Evolutionary conservation across 92 coral and sea anemone genomes (phyloP), one percentile per base, ranked within the genome.

Genomic region (Pocillopora meandrina): DNA sequence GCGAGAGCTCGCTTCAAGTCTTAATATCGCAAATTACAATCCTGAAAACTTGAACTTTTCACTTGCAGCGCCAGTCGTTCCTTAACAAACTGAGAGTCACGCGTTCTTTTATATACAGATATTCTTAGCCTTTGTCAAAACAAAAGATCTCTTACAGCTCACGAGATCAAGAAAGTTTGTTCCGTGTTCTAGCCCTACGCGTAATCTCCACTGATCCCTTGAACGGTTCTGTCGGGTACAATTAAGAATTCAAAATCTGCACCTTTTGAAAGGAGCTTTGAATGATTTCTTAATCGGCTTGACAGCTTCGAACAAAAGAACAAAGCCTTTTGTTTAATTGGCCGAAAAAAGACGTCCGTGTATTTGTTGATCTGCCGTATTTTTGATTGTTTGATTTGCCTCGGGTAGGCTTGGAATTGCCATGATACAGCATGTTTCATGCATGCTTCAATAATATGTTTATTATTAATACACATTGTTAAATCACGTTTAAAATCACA

Each of bases 301-400:
- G 86, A 64, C 86, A 83, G 86, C 72, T 83, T 18, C 9, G 5
- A 83, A 83, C 80, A 83, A 83, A 21, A 52, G 80, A 61, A 74
- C 86, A 74, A 83, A 62, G 67, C 72, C 79, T 83, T 83, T 83
- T 67, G 71, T 72, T 42, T 83, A 83, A 83, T 83, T 73, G 74
- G 10, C 63, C 61, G 61, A 49, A 35, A 83, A 74, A 83, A 73
- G 63, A 74, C 78, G 72, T 61, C 70, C 80, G 74, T 83, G 9
- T 74, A 52, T 83, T 83, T 83, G 86, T 62, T 72, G 72, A 83
- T 83, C 79, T 61, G 61, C 74, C 49, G 26, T 83, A 72, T 64
- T 73, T 62, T 42, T 74, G 66, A 82, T 82, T 58, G 78, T 77
- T 61, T 61, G 60, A 34, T 70, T 58, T 62, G 65, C 80, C 80